These are phyloP conservation scores for Indri indri DNA, from an alignment of 2,113 vertebrate species.

Conservation along the genomic window DNA sequence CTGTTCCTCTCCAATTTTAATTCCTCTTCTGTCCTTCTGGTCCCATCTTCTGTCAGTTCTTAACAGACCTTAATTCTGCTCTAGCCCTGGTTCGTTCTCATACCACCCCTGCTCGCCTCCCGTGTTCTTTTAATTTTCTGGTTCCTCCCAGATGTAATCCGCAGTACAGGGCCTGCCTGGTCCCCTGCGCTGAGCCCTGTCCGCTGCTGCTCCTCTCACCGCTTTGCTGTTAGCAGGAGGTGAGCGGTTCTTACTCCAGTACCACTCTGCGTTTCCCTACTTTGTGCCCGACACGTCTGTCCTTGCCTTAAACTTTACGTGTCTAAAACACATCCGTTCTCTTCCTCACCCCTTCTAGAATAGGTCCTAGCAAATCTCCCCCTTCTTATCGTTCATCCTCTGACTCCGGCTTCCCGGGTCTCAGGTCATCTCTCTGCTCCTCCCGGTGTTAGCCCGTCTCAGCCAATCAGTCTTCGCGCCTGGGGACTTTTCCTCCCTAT, in stretches of 20 bases:
- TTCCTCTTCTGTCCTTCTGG: background rate
- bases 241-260: background rate
- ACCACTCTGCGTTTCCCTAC: background rate
- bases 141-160: background rate
- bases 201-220: too few species aligned
- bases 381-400: background rate
- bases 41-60: background rate
- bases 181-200: background rate
- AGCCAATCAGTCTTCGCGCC: background rate
- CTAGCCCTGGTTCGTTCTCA: background rate
- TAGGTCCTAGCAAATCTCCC: background rate
- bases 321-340: background rate
- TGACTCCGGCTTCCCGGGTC: background rate
- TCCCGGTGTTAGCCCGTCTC: background rate
- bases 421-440: background rate
- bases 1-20: background rate
- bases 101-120: background rate
- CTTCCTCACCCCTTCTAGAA: background rate
- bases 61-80: background rate
- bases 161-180: background rate
- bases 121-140: background rate
- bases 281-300: rapidly evolving
- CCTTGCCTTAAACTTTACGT: background rate
- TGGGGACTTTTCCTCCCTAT: background rate
- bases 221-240: rapidly evolving